Evolutionary conservation across 30 jellyfish, hydroid and myxozoan genomes (phyloP), one percentile per base, ranked within the genome.

Genomic region (Cassiopea andromeda): DNA sequence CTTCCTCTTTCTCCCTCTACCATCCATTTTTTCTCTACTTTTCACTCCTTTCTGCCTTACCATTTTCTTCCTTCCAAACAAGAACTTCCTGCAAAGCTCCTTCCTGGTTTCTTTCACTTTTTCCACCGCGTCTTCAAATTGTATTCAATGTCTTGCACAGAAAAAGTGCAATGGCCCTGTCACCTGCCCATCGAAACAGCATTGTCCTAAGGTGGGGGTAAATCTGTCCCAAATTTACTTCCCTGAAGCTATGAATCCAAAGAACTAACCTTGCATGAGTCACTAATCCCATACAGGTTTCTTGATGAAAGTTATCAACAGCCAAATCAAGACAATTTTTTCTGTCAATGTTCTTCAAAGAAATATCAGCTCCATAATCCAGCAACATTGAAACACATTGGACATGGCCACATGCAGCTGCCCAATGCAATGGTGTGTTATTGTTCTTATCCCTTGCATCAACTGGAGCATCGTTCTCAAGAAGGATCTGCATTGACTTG

Each of bases 271-370:
- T 96, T 46, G 91, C 59, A 84, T 96, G 99, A 17, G 71, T 82
- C 6, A 96, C 91, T n/a, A 96, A 76, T 1, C 96, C 98, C 99
- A 96, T 96, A 79, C 99, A 96, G 16, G 90, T 96, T n/a, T 92
- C 98, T 69, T 71, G 90, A 19, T 96, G 96, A 68, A 58, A 75
- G 82, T 96, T 91, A 66, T 78, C 98, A 18, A 96, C 94, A 60
- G 99, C 99, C 14, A 91, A 71, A 83, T 96, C 99, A 46, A 96
- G 81, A 79, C 99, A 96, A 70, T 96, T 96, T 85, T 91, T 88
- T 8, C 98, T 97, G 8, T 89, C 87, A 8, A 47, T 67, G 69
- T 96, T 78, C 77, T 75, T 84, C 83, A 80, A 27, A 3, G 98
- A 73, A 44, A 96, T 91, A 47, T 92, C 91, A 9, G 99, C 99